These are phyloP conservation scores for Trichomalopsis sarcophagae DNA, from an alignment of 1,140 invertebrate species.

Conservation along the genomic window DNA sequence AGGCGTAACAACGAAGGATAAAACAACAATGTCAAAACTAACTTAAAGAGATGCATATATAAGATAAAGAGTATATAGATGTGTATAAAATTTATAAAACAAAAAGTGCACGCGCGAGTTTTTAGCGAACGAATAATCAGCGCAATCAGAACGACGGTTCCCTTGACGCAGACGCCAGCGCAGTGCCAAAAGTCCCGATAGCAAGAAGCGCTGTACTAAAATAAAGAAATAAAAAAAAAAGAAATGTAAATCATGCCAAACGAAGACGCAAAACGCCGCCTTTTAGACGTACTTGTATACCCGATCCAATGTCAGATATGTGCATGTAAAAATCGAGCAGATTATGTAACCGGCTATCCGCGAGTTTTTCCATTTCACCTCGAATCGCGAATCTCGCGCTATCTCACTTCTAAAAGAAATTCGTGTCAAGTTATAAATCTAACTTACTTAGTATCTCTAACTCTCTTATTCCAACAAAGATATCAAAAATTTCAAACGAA, in stretches of 20 bases:
- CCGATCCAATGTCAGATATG: background rate
- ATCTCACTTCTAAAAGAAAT: background rate
- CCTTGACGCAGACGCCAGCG: background rate
- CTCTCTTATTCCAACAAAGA: background rate
- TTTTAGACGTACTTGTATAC: constrained; percentile 21
- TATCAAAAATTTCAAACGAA: background rate
- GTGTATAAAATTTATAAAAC: background rate
- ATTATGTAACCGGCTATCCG: no score
- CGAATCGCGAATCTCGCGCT: no score
- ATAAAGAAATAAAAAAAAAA: background rate
- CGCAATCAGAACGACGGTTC: constrained; percentile 6
- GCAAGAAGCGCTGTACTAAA: background rate
- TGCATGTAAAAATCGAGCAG: background rate
- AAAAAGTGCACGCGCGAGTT: background rate
- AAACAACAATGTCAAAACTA: constrained; percentile 1
- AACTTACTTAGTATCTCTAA: background rate
- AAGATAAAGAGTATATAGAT: background rate
- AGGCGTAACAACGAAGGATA: constrained; percentile 29
- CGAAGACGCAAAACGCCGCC: constrained; percentile 27
- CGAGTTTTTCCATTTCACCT: no score
- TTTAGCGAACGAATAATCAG: background rate
- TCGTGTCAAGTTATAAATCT: background rate
- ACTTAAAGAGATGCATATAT: constrained; percentile 18
- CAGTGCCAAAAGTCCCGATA: constrained; percentile 48
- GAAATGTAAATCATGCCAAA: constrained; percentile 32